Base-by-base conservation (phyloP, 2,797 vertebrate species). In the Pitangus sulphuratus region DNA sequence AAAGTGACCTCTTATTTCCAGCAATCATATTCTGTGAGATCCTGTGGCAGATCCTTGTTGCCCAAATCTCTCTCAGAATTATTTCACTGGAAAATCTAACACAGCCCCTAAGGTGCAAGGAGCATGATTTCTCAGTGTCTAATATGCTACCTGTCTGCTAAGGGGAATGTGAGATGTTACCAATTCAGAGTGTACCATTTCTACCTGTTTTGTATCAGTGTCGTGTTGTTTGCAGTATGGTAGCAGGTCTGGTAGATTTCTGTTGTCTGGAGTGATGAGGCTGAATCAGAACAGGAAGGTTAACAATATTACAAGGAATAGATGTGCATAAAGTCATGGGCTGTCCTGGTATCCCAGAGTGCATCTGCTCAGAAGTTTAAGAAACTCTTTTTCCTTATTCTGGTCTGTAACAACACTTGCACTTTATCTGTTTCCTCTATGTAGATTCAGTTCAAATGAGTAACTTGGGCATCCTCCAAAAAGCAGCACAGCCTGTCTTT, bases 11-110 rank as follows among this genome's bases (percentile, higher is more conserved):
- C 44, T 71, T 79, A 11, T 37, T 92, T 88, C 68, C 85, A 83
- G 22, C 0, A 3, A 4, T 37, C 0, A 0, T 69, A 11, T 42
- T 65, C 35, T 51, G 9, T 62, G 70, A 84, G 39, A 33, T 76
- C 17, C 19, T 91, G 26, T 77, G 71, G 60, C 44, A 51, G 11
- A 12, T 54, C 33, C 44, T 33, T 20, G 18, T 42, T 90, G 31
- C 48, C 54, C 12, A 66, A 15, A 45, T 62, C 31, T 47, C 39
- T 74, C 50, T 84, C 28, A n/a, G 16, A 60, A 69, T 61, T 28
- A 17, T 79, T 84, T 89, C 22, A 19, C 42, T 68, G 61, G 70
- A 58, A 78, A 69, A 57, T 42, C 50, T 60, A 50, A 26, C 25
- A 6, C 28, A 77, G 51, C 10, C 54, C 10, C 7, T 33, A n/a